Evolutionary conservation across 2,113 vertebrate species (phyloP), one percentile per base, ranked within the genome.

Genomic region (Pelecanoides urinatrix): DNA sequence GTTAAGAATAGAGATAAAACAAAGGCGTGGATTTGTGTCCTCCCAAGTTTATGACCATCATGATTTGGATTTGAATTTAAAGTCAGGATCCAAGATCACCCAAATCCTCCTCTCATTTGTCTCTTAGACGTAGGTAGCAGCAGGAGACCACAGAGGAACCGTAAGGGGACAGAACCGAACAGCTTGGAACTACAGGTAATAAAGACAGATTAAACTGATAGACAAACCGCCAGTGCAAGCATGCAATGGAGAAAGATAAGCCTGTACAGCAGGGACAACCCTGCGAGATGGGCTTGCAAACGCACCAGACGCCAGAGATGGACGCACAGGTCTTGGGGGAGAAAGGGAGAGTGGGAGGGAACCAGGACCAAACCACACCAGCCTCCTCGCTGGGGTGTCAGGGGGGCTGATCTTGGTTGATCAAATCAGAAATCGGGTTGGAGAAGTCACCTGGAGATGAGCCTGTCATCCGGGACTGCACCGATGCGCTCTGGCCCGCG

Each of bases 251-350:
- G 49, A 59, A 18, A 62, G 32, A 23, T 15, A 4, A 71, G 7
- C 9, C 2, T 32, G 47, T 3, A 13, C 27, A 42, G 17, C 25
- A 6, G 19, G n/a, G 71, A 22, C 27, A 22, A 0, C 21, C 36
- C 30, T 22, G 45, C 8, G 50, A 55, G 82, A 18, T 1, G 5
- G 15, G 53, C 34, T 1, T 3, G 9, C 40, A 47, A 56, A 53
- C 0, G 2, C 70, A 6, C 16, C 3, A 7, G 9, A 2, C 2
- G 30, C 53, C 40, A 17, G 21, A 15, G 55, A 6, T 0, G 4
- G 42, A 16, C 18, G 9, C 0, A 7, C 1, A 2, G 40, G 9
- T 17, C 38, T 22, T 5, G 52, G 22, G 32, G 14, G 18, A 26
- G n/a, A 65, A 52, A 13, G 67, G 29, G 25, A 2, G 49, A 61